Percentiles rank a stretch among this genome's conserved stretches.
Evolutionary conservation across 2,888 invertebrate species (phyloP).

Genomic region (Barypeithes pellucidus): DNA sequence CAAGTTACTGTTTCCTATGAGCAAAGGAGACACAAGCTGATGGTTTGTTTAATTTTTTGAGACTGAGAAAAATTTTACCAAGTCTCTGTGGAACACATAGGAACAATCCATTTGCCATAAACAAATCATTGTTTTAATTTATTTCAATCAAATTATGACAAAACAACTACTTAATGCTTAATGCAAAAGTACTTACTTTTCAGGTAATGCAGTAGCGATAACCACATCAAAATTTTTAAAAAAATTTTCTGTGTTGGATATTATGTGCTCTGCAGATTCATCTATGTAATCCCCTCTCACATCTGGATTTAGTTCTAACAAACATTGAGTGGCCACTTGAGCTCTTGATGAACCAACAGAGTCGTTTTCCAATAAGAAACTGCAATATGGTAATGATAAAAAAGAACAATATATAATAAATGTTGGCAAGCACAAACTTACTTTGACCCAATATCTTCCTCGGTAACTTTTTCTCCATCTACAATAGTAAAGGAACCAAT

Average conservation of each 20-base stretch:
- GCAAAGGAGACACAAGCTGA: too few relatives aligned
- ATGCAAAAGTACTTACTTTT: slow-evolving; percentile 73
- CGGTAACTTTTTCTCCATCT: slow-evolving; percentile 89
- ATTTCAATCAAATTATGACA: too few relatives aligned
- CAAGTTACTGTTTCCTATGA: too few relatives aligned
- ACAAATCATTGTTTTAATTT: too few relatives aligned
- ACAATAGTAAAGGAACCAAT: slow-evolving; percentile 94
- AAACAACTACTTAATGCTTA: slow-evolving; percentile 12
- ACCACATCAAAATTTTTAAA: slow-evolving; percentile 92
- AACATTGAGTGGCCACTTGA: slow-evolving; percentile 84
- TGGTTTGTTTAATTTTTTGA: too few relatives aligned
- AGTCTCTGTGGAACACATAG: too few relatives aligned
- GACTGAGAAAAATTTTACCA: too few relatives aligned
- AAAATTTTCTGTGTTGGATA: slow-evolving; percentile 90
- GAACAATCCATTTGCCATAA: too few relatives aligned
- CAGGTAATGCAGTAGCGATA: slow-evolving; percentile 84
- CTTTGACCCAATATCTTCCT: slow-evolving; percentile 96
- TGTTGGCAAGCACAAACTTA: too few relatives aligned
- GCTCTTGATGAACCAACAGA: slow-evolving; percentile 90
- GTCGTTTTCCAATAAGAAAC: slow-evolving; percentile 91
- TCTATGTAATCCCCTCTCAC: slow-evolving; percentile 94
- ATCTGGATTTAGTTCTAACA: slow-evolving; percentile 93
- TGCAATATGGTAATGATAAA: slow-evolving; percentile 64
- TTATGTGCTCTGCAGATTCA: slow-evolving; percentile 88
- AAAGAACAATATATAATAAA: too few relatives aligned